Base-by-base conservation (phyloP, 1,140 invertebrate genomes). In the Sycophaga agraensis region DNA sequence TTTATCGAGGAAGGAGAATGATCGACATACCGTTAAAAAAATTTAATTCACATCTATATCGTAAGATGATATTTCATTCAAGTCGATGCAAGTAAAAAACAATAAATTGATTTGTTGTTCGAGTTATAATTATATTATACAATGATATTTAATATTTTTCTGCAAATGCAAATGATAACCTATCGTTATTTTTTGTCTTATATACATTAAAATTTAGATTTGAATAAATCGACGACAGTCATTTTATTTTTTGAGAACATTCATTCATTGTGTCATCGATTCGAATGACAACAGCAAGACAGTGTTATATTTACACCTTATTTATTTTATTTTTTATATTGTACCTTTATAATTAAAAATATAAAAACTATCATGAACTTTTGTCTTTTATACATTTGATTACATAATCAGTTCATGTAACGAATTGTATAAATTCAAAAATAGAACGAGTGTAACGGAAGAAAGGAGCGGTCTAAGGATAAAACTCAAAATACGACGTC, bases 231-330 rank as follows among this genome's bases (percentile, higher is more conserved):
- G 50, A 48, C 22, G 50, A 39, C 34, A 26, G 54, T 54, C 28
- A 22, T 61, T 61, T 61, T 24, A 48, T 39, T 46, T 16, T 9
- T 46, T n/a, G n/a, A n/a, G 14, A 54, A 45, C 39, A 46, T 46
- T 46, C 19, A 61, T 61, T 54, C 12, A 54, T n/a, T n/a, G 34
- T 9, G 50, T 34, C 50, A 61, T 56, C 51, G 51, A 57, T 19
- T 55, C n/a, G n/a, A 42, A 24, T 55, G 45, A 56, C 51, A 50
- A 53, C 34, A 57, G 54, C 54, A 57, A 64, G 53, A 60, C 40
- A 39, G 37, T 40, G 11, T 61, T 45, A 16, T 58, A 58, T 56
- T 56, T 51, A 31, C 53, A 65, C n/a, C 19, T 56, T 43, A 39
- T 42, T 55, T 54, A n/a, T n/a, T n/a, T n/a, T n/a, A n/a, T n/a